Evolutionary conservation across 2,888 invertebrate genomes (phyloP), one percentile per base, ranked within the genome.

Genomic region (Hermodice carunculata): DNA sequence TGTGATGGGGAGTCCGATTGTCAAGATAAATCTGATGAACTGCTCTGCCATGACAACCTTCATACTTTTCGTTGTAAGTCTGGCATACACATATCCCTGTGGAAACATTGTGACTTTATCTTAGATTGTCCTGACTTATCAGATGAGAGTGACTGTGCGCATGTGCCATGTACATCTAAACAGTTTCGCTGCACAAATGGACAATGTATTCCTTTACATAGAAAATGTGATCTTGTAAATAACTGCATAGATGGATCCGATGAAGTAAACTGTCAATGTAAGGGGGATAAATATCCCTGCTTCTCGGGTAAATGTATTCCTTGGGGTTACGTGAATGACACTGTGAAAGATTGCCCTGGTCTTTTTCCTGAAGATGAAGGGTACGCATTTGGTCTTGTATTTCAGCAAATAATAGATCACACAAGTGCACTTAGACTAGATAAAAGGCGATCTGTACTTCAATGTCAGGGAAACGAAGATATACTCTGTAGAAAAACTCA

Each of bases 301-400:
- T 72, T 46, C 58, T 73, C 70, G 3, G 73, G 73, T 3, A 40
- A 51, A 5, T 72, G 73, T 44, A 28, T 72, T 31, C 44, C 61
- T 22, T 32, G 59, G 6, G 17, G 14, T 3, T 54, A 73, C 2
- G 31, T 51, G 24, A 46, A 63, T 26, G 72, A 72, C 42, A 19
- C 54, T 14, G 32, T 68, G 28, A 65, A 59, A 3, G 72, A 72
- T 58, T 72, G 72, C 43, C 72, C 72, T 5, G 72, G 72, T 3
- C 64, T 65, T 2, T 31, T 48, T 31, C 58, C 48, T 28, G 72
- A 72, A 48, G 72, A 72, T 29, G 72, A 72, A 37, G 37, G 17
- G 11, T 11, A 37, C 11, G 37, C 37, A 8, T 17, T 37, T 37
- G 37, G 17, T 11, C 37, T 17, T 14, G 11, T n/a, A n/a, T n/a